Conservation (phyloP, 2,113 vertebrate genomes). For the Ictalurus furcatus region DNA sequence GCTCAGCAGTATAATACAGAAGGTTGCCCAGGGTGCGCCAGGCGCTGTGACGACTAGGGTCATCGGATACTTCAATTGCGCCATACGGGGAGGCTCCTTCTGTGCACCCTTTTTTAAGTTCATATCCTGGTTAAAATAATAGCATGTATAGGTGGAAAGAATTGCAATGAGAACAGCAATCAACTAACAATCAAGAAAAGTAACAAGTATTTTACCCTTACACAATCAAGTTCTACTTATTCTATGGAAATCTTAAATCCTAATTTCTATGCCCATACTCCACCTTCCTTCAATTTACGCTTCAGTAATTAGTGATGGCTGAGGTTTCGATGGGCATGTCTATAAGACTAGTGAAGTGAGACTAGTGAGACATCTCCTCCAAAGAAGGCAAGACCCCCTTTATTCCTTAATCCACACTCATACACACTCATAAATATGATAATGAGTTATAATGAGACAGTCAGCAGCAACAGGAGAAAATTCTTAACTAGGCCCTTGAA, state of each 20-base stretch:
- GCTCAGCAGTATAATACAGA: too few relatives aligned
- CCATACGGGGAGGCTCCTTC: too few relatives aligned
- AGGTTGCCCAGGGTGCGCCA: too few relatives aligned
- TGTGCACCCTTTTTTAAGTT: too few relatives aligned
- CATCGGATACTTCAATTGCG: too few relatives aligned
- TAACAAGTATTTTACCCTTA: background rate
- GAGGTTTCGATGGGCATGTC: constrained; percentile 76
- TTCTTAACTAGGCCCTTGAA: background rate
- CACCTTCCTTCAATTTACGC: background rate
- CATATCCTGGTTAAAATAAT: background rate
- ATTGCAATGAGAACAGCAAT: background rate
- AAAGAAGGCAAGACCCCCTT: constrained; percentile 67
- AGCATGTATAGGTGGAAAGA: background rate
- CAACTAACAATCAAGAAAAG: background rate
- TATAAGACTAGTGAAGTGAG: constrained; percentile 66
- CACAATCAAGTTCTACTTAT: background rate
- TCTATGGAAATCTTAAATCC: background rate
- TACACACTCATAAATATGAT: background rate
- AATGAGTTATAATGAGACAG: background rate
- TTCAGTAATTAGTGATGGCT: constrained; percentile 61
- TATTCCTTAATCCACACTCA: too few relatives aligned
- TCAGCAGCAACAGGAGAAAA: constrained; percentile 1
- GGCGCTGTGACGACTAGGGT: too few relatives aligned
- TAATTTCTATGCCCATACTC: background rate
- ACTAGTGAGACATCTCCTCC: constrained; percentile 43